These are phyloP conservation scores for Platalea minor DNA, from an alignment of 2,797 vertebrate genomes.

Conservation along the genomic window DNA sequence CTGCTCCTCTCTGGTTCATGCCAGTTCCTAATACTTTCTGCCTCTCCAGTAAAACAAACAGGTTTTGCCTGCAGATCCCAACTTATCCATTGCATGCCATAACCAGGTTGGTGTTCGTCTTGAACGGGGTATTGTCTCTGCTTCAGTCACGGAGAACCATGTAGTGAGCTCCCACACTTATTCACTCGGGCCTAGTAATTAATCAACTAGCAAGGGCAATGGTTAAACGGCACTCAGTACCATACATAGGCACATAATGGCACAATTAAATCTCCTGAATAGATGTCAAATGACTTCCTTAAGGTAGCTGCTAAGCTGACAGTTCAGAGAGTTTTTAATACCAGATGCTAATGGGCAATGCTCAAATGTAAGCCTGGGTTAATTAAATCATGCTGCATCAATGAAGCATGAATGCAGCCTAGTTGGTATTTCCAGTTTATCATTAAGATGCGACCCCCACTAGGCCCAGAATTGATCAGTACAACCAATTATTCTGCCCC, in stretches of 20 bases:
- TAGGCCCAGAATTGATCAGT: not conserved
- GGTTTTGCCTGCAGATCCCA: slow-evolving; percentile 28
- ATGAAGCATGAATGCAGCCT: not conserved
- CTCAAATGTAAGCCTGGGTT: not conserved
- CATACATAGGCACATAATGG: not conserved
- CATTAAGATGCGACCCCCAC: not conserved
- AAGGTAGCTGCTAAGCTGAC: slow-evolving; percentile 15
- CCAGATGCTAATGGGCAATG: not conserved
- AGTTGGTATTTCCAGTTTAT: not conserved
- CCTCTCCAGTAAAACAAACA: slow-evolving; percentile 20
- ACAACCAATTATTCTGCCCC: not conserved
- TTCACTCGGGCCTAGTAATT: not conserved
- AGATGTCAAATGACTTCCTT: slow-evolving; percentile 24
- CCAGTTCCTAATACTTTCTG: not conserved
- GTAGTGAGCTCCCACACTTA: not conserved
- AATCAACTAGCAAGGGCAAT: not conserved
- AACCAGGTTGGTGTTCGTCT: not conserved
- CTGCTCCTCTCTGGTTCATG: not conserved
- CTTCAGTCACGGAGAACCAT: not conserved
- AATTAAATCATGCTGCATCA: not conserved
- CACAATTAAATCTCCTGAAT: slow-evolving; percentile 29
- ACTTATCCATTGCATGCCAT: not conserved
- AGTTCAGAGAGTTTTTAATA: slow-evolving; percentile 10
- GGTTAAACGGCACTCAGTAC: slow-evolving; percentile 3
- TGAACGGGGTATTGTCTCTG: accelerated